phyloP scores from a whole-genome alignment of 2,113 vertebrate species.

The Formicarius rufipectus region DNA sequence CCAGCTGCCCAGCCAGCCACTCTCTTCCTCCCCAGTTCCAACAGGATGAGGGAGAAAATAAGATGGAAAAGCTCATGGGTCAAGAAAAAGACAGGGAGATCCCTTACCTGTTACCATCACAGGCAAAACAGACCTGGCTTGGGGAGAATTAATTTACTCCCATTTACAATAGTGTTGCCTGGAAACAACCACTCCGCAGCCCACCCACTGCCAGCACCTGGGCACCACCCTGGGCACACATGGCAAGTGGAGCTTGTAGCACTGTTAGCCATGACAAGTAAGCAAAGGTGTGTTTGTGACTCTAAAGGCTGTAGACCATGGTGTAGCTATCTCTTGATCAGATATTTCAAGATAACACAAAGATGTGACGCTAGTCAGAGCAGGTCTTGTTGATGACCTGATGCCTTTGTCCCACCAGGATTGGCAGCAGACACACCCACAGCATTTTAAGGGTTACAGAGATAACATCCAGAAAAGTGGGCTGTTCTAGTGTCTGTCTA shows the following conservation, averaged over 20 bases:
- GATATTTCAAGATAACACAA: accelerated
- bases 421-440: too few species aligned
- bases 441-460: neutral
- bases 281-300: neutral
- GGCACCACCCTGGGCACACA: neutral
- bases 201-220: too few species aligned
- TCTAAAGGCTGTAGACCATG: neutral
- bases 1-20: neutral
- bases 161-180: neutral
- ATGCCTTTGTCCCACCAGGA: neutral
- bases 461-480: neutral
- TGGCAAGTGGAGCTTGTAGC: neutral
- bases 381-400: neutral
- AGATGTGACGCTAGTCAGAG: accelerated
- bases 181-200: accelerated
- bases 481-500: neutral
- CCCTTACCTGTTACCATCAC: neutral
- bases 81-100: accelerated
- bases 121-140: neutral
- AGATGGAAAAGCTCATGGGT: neutral
- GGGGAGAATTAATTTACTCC: neutral
- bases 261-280: too few species aligned
- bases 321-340: neutral
- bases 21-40: neutral
- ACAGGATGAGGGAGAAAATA: neutral